Evolutionary conservation across 2,113 vertebrate species (phyloP).

Genomic region (Corythornis vintsioides): DNA sequence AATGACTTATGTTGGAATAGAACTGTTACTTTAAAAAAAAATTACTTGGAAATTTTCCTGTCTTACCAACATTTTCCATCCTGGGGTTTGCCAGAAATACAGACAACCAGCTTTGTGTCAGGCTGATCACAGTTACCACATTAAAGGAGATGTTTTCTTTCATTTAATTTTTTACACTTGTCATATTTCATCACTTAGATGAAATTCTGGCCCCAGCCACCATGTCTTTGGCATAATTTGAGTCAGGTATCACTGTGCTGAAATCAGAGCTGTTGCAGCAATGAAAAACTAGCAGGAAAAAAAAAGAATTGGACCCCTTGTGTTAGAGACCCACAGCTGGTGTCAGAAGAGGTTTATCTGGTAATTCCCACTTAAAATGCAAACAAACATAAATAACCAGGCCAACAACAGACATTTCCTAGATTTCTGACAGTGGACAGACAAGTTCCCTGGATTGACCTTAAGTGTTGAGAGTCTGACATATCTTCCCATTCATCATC

Average conservation of each 20-base stretch:
- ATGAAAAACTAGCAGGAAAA: not conserved
- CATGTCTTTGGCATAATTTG: accelerated
- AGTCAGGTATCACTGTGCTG: not conserved
- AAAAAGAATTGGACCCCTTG: not conserved
- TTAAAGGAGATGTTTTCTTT: not conserved
- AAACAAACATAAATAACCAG: too few relatives aligned
- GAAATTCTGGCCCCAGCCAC: not conserved
- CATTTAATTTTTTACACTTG: not conserved
- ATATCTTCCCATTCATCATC: not conserved
- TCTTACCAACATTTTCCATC: not conserved
- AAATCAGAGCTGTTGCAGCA: not conserved
- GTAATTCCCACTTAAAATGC: not conserved
- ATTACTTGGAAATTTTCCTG: not conserved
- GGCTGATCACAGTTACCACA: not conserved
- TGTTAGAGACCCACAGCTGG: not conserved
- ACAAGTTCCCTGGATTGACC: not conserved
- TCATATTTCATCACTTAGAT: not conserved
- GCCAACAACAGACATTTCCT: not conserved
- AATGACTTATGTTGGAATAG: not conserved
- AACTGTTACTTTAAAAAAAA: not conserved
- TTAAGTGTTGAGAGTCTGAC: not conserved
- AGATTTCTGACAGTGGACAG: not conserved
- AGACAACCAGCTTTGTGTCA: not conserved
- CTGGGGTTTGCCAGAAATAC: not conserved
- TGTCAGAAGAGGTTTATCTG: not conserved